phyloP scores from a whole-genome alignment of 2,888 invertebrate genomes.

The Phragmatobia fuliginosa region DNA sequence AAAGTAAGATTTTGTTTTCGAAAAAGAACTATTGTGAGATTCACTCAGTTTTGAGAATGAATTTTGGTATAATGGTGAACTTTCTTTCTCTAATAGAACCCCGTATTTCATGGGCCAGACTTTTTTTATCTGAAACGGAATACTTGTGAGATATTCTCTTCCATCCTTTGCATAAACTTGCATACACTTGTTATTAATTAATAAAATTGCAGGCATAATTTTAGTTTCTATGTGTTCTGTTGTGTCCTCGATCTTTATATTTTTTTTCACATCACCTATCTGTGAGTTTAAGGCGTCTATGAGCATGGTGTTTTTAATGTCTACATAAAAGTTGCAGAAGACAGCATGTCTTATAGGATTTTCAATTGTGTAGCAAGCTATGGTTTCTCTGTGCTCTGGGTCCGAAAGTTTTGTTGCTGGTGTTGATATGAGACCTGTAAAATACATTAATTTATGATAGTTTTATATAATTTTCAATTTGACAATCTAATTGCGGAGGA shows the following conservation, averaged over 20 bases:
- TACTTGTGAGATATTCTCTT: slow-evolving; percentile 92
- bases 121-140: slow-evolving; percentile 93
- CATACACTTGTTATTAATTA: slow-evolving; percentile 91
- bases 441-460: background rate
- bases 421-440: slow-evolving; percentile 83
- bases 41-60: slow-evolving; percentile 77
- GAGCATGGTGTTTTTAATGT: slow-evolving; percentile 84
- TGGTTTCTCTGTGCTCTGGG: slow-evolving; percentile 84
- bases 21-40: slow-evolving; percentile 73
- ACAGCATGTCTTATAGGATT: slow-evolving; percentile 93
- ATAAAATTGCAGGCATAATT: slow-evolving; percentile 89
- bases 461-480: no score
- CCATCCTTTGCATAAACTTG: slow-evolving; percentile 93
- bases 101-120: slow-evolving; percentile 96
- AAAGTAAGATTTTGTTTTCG: slow-evolving; percentile 63
- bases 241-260: slow-evolving; percentile 81
- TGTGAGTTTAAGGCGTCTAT: slow-evolving; percentile 83
- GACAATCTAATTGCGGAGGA: no score
- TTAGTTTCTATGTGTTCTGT: slow-evolving; percentile 83
- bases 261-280: slow-evolving; percentile 81
- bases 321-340: slow-evolving; percentile 88
- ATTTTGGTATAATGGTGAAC: slow-evolving; percentile 66
- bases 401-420: slow-evolving; percentile 81
- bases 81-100: slow-evolving; percentile 92
- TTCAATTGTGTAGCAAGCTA: slow-evolving; percentile 93